These are phyloP conservation scores for Caenorhabditis angaria DNA, from an alignment of 2,888 invertebrate species.

Conservation along the genomic window DNA sequence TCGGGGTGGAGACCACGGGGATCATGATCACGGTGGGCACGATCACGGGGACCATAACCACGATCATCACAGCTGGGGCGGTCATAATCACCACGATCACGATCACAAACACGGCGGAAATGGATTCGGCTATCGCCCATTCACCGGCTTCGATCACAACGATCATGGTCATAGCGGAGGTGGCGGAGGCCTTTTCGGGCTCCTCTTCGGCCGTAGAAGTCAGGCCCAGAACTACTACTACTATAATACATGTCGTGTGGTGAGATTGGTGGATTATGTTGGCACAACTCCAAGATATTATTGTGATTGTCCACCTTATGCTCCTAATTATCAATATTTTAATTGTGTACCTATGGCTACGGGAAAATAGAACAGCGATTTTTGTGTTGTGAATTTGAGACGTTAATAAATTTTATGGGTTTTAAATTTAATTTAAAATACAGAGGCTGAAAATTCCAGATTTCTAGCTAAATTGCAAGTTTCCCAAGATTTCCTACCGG, in stretches of 20 bases:
- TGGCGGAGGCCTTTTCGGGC: background rate
- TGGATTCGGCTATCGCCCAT: no score
- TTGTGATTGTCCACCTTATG: slow-evolving; percentile 32
- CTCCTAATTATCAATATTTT: slow-evolving; percentile 33
- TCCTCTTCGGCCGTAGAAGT: background rate
- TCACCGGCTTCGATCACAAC: background rate
- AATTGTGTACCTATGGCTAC: slow-evolving; percentile 14
- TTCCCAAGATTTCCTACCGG: no score
- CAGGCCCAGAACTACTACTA: background rate
- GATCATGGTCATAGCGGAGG: background rate
- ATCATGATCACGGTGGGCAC: background rate
- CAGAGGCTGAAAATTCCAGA: no score
- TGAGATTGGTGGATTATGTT: slow-evolving; percentile 19
- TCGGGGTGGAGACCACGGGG: slow-evolving; percentile 4
- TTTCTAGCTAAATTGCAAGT: no score
- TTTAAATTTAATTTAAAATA: no score
- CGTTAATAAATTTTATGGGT: no score
- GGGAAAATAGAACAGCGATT: background rate
- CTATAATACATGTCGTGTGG: slow-evolving; percentile 1
- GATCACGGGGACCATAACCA: background rate
- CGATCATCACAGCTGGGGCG: background rate
- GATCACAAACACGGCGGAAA: background rate
- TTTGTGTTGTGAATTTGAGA: no score
- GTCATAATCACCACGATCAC: slow-evolving; percentile 3
- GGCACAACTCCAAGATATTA: slow-evolving; percentile 19